Base-by-base conservation (phyloP, 2,113 vertebrate genomes). In the Eira barbara region DNA sequence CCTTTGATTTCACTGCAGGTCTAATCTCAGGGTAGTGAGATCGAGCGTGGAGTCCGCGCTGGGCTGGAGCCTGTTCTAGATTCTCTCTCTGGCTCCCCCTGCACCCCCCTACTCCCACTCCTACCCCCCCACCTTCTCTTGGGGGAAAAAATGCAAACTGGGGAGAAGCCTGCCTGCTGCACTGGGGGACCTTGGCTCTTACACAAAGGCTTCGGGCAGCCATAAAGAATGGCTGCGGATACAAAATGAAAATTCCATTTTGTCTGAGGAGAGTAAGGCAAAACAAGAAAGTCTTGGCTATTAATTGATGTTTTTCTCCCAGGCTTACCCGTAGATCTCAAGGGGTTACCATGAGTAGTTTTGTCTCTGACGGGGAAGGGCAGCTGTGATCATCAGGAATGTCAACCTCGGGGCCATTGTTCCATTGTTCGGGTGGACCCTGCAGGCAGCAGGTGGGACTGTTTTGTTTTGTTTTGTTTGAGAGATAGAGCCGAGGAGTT, bases 41-140 rank as follows among this genome's bases (percentile, higher is more conserved):
- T 69, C 7, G 3, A 69, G 65, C 7, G 7, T 18, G 3, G 7
- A n/a, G 34, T 69, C 34, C 4, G 7, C 0, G 7, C 7, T 18
- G 65, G 65, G 34, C 34, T 20, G 17, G 34, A 69, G 34, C 65
- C 17, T 69, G 34, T 34, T n/a, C 7, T 3, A 8, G 34, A 69
- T n/a, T 69, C 31, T n/a, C 65, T 69, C 34, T 69, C 34, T n/a
- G 15, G 63, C 29, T 65, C 65, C 7, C 34, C 7, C 7, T 7
- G 3, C 34, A 21, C 21, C 7, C 57, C 18, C 20, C 18, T 7
- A 7, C 55, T 20, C 20, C 18, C 6, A 20, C 55, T 20, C 14
- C 63, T 15, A 52, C 49, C 14, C 29, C 29, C 29, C 13, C 13
- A 5, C 29, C 17, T 6, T 65, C 63, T 31, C 63, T 14, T 14